A percentile compares a stretch with the other conserved stretches of the same genome.
phyloP scores from a whole-genome alignment of 2,797 vertebrate species.

The Phaenicophaeus curvirostris region DNA sequence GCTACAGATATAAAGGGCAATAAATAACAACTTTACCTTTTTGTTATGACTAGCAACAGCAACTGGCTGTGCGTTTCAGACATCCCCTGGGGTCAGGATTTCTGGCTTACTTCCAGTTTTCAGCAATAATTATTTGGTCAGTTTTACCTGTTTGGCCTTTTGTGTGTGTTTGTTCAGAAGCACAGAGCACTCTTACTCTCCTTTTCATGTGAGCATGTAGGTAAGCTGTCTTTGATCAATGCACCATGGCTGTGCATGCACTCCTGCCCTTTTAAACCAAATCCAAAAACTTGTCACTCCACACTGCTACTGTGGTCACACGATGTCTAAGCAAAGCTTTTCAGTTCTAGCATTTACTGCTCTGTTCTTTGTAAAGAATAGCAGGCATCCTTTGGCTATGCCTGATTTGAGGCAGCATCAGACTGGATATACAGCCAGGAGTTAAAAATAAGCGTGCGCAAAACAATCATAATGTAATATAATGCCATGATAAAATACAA shows the following conservation, averaged over 20 bases:
- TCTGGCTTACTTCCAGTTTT: not conserved
- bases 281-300: not conserved
- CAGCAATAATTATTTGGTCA: not conserved
- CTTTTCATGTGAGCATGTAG: not conserved
- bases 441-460: slow-evolving; percentile 27
- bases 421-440: slow-evolving; percentile 6
- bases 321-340: not conserved
- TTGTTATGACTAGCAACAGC: not conserved
- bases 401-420: slow-evolving; percentile 34
- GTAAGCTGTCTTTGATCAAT: not conserved
- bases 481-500: slow-evolving; percentile 38
- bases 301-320: not conserved
- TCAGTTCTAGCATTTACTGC: slow-evolving; percentile 31
- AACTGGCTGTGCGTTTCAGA: not conserved
- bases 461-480: slow-evolving; percentile 3
- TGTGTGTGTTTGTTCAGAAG: not conserved
- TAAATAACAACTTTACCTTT: slow-evolving; percentile 36
- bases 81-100: not conserved
- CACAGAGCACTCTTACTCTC: not conserved
- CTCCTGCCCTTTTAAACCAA: not conserved
- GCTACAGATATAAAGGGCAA: not conserved
- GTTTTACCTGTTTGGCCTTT: not conserved
- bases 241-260: not conserved
- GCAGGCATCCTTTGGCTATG: slow-evolving; percentile 8
- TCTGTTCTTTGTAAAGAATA: not conserved